Evolutionary conservation across 2,113 vertebrate species (phyloP).

Genomic region (Manacus vitellinus): DNA sequence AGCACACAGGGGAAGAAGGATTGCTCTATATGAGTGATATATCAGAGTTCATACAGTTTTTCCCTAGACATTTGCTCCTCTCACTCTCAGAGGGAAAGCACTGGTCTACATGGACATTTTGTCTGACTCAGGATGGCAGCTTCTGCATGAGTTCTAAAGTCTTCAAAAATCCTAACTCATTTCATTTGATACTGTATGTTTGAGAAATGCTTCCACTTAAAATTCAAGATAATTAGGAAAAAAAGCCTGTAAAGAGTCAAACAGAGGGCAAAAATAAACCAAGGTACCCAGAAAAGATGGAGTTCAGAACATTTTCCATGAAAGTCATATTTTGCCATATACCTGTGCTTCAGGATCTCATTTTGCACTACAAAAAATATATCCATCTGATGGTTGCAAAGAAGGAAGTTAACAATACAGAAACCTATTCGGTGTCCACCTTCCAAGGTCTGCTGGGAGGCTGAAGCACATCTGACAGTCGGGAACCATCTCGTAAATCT

Average conservation of each 20-base stretch:
- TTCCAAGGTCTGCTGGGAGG: not conserved
- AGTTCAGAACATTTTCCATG: not conserved
- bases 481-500: not conserved
- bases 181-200: not conserved
- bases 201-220: not conserved
- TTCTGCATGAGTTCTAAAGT: not conserved
- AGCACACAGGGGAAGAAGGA: not conserved
- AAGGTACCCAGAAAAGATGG: not conserved
- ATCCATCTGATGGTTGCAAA: not conserved
- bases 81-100: not conserved
- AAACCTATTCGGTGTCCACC: not conserved
- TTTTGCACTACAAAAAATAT: not conserved
- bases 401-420: not conserved
- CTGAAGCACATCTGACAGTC: not conserved
- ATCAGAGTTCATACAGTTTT: not conserved
- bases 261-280: not conserved
- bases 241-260: not conserved
- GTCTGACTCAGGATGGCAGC: not conserved
- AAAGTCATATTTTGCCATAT: not conserved
- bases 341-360: not conserved
- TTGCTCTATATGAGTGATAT: not conserved
- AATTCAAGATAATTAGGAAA: slow-evolving; percentile 19
- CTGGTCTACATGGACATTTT: not conserved
- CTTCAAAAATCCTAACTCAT: not conserved
- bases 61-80: not conserved